These are phyloP conservation scores for Botrylloides violaceus DNA, from an alignment of 23 tunicate species.

Conservation along the genomic window DNA sequence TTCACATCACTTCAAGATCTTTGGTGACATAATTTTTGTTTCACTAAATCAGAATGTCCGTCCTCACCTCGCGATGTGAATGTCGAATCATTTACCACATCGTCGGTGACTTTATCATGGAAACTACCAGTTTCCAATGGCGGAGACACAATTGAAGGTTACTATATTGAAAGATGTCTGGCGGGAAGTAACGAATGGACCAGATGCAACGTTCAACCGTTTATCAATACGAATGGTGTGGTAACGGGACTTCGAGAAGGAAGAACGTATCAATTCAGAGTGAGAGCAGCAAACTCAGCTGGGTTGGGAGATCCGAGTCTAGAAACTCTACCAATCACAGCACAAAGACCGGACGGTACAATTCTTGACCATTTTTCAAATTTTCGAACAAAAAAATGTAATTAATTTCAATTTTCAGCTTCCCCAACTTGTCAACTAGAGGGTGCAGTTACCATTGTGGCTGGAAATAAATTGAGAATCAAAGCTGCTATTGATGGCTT, in stretches of 20 bases:
- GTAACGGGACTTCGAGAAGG: conserved; percentile 84
- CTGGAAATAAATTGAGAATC: conserved; percentile 77
- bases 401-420: conserved; percentile 9
- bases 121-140: conserved; percentile 71
- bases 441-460: conserved; percentile 38
- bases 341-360: conserved; percentile 81
- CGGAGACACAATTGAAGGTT: conserved; percentile 67
- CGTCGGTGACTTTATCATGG: conserved; percentile 61
- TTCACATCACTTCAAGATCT: background rate
- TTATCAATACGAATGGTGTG: conserved; percentile 40
- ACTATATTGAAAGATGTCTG: conserved; percentile 78
- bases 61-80: conserved; percentile 50
- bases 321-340: conserved; percentile 29
- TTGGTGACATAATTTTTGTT: background rate
- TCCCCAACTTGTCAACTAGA: conserved; percentile 60
- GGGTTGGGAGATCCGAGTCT: conserved; percentile 69
- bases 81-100: conserved; percentile 30
- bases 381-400: background rate
- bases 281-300: conserved; percentile 68
- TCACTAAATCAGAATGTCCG: conserved; percentile 44
- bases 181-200: conserved; percentile 91
- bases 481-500: conserved; percentile 60
- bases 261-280: conserved; percentile 73
- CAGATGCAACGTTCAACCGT: conserved; percentile 74
- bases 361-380: background rate